Base-by-base conservation (phyloP, 2,113 vertebrate species). In the Misgurnus anguillicaudatus region DNA sequence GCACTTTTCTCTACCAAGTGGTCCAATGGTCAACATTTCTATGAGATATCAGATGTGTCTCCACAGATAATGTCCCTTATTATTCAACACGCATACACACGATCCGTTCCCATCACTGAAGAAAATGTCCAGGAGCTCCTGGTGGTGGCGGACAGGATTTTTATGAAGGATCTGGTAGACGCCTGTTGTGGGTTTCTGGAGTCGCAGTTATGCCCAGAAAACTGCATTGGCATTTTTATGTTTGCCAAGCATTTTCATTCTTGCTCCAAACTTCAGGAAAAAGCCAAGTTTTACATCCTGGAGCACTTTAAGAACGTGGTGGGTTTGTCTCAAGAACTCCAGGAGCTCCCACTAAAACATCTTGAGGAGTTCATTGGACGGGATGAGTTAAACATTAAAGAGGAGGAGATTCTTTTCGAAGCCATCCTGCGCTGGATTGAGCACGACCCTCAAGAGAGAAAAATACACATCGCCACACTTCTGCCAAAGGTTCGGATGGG, bases 261-360 rank as follows among this genome's bases (percentile, higher is more conserved):
- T 66, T 91, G 85, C 71, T 80, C 88, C 0, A 61, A 91, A 6
- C 89, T 95, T 79, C 87, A 69, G 31, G 83, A 78, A 51, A 92
- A 87, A 38, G 92, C 95, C 78, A 93, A 80, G 19, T 48, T 53
- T 42, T 95, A 90, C 82, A 94, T 97, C 75, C 78, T 93, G 51
- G 87, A 91, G n/a, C 89, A 94, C 88, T 97, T 97, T 0, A 90
- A 95, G 88, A 90, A 94, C 72, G 88, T 94, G 77, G 84, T 89
- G 5, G 87, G 82, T 14, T 83, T 78, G 61, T 90, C 91, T 0
- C 87, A 89, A 0, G 94, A 95, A 88, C 93, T 97, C 63, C 84
- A 91, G 10, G 89, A 94, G 72, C 92, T 97, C 42, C 88, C 94
- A 0, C 68, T 90, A 38, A 24, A 85, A 0, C 90, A 96, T 67